Evolutionary conservation across 2,888 invertebrate species (phyloP).

Genomic region (Peribatodes rhomboidaria): DNA sequence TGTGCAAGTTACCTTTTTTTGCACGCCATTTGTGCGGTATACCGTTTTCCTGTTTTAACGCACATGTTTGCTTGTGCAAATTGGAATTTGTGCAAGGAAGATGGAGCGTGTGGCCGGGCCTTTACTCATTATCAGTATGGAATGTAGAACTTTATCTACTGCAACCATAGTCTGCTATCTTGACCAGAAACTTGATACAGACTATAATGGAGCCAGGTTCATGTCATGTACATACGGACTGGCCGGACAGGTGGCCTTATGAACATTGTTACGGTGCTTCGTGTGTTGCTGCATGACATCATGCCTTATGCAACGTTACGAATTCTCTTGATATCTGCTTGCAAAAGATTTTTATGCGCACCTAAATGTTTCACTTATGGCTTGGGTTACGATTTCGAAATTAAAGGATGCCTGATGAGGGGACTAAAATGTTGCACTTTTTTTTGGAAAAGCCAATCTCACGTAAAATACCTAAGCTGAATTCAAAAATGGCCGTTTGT

Average conservation of each 20-base stretch:
- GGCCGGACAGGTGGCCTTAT: constrained; percentile 38
- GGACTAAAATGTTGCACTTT: too few species aligned
- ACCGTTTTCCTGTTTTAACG: too few species aligned
- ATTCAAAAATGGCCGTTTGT: too few species aligned
- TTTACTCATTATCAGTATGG: constrained; percentile 8
- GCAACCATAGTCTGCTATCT: constrained; percentile 14
- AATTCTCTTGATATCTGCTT: constrained; percentile 10
- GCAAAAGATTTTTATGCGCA: neutral
- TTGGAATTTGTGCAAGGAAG: too few species aligned
- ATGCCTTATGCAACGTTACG: constrained; percentile 32
- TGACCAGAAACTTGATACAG: constrained; percentile 26
- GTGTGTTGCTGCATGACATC: constrained; percentile 35
- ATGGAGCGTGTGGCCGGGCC: too few species aligned
- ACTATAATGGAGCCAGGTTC: constrained; percentile 23
- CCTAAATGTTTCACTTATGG: neutral
- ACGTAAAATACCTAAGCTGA: too few species aligned
- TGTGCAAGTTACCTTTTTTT: too few species aligned
- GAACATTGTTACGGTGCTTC: constrained; percentile 39
- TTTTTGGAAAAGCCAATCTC: too few species aligned
- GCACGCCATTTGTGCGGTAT: too few species aligned
- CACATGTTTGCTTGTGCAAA: too few species aligned
- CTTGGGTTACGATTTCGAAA: too few species aligned
- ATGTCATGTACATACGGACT: constrained; percentile 38
- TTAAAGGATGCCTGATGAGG: too few species aligned
- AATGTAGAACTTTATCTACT: constrained; percentile 13